Evolutionary conservation across 2,113 vertebrate species (phyloP).

Genomic region (Alligator sinensis): DNA sequence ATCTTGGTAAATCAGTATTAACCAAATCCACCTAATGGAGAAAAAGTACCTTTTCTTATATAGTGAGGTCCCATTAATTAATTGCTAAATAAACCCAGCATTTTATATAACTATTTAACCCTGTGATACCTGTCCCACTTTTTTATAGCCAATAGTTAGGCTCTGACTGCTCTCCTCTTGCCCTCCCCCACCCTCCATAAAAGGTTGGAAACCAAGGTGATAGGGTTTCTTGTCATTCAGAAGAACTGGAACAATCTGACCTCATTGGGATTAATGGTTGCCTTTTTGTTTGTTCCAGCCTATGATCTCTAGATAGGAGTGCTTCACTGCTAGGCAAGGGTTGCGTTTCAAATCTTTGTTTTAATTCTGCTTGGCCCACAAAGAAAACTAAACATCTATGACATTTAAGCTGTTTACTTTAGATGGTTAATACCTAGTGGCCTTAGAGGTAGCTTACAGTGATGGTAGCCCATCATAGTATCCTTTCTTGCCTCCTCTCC

Average conservation of each 20-base stretch:
- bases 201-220: background rate
- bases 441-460: background rate
- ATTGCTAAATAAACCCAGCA: slow-evolving; percentile 54
- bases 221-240: slow-evolving; percentile 10
- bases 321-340: background rate
- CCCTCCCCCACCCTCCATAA: background rate
- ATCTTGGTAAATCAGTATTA: slow-evolving; percentile 8
- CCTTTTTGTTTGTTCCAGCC: background rate
- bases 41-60: background rate
- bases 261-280: background rate
- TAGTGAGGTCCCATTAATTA: slow-evolving; percentile 70
- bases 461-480: background rate
- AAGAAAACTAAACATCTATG: background rate
- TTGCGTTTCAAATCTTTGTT: background rate
- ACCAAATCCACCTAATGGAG: slow-evolving; percentile 44
- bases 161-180: background rate
- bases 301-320: background rate
- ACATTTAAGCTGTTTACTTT: background rate
- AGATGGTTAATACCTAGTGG: background rate
- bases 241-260: slow-evolving; percentile 24
- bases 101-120: slow-evolving; percentile 46
- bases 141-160: slow-evolving; percentile 21
- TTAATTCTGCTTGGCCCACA: background rate
- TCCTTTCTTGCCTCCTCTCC: background rate
- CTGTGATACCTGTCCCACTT: background rate